Evolutionary conservation across 2,797 vertebrate species (phyloP).

Genomic region (Saxicola maurus): DNA sequence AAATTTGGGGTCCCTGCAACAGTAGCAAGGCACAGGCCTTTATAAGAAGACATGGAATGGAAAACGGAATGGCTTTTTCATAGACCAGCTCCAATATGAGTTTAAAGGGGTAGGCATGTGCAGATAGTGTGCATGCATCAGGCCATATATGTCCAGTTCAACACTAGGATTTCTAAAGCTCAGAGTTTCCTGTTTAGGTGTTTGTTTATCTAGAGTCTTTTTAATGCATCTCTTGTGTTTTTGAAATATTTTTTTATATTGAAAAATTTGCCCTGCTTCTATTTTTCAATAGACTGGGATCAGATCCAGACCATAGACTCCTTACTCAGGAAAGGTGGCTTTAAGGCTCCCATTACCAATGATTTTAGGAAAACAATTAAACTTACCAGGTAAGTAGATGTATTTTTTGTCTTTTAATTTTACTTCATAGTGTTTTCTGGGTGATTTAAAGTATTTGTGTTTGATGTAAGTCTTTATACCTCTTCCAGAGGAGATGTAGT

Average conservation of each 20-base stretch:
- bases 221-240: background rate
- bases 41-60: background rate
- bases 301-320: slow-evolving; percentile 86
- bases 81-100: background rate
- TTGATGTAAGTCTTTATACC: background rate
- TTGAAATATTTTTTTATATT: background rate
- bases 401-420: slow-evolving; percentile 10
- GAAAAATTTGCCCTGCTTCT: background rate
- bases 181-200: background rate
- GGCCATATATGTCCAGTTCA: background rate
- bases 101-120: background rate
- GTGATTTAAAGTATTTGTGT: background rate
- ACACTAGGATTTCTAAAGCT: background rate
- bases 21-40: background rate
- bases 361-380: slow-evolving; percentile 86
- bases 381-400: slow-evolving; percentile 75
- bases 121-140: background rate
- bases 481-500: background rate
- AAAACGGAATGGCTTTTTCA: background rate
- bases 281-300: slow-evolving; percentile 78
- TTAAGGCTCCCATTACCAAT: slow-evolving; percentile 83
- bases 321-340: slow-evolving; percentile 84
- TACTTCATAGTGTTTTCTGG: background rate
- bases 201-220: background rate
- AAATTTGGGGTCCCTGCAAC: background rate